phyloP scores from a whole-genome alignment of 2,797 vertebrate genomes.

The Betta splendens region DNA sequence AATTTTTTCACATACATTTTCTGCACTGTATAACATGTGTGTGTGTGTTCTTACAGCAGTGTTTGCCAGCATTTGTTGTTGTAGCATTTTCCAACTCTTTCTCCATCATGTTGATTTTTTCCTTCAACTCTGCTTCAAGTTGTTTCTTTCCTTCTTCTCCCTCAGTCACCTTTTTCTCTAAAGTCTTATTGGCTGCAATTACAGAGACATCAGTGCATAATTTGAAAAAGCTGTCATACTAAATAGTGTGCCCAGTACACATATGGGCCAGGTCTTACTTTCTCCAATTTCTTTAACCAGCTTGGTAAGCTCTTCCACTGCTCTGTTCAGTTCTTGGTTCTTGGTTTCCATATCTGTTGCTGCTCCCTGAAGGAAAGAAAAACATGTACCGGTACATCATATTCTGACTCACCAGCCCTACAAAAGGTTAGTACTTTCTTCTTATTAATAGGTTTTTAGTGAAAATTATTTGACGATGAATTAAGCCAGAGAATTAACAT shows the following conservation, averaged over 20 bases:
- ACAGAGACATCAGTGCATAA: constrained; percentile 10
- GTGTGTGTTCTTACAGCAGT: constrained; percentile 85
- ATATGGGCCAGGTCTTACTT: constrained; percentile 70
- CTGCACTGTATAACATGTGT: not conserved
- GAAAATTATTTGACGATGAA: too few species aligned
- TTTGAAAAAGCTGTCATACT: not conserved
- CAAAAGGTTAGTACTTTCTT: too few species aligned
- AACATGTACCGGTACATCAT: too few species aligned
- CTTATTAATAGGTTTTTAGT: too few species aligned
- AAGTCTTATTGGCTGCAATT: constrained; percentile 84
- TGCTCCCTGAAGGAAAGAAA: constrained; percentile 78
- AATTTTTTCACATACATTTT: not conserved
- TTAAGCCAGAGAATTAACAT: too few species aligned
- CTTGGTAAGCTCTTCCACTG: constrained; percentile 91
- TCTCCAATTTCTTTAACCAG: constrained; percentile 89
- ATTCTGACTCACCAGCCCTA: too few species aligned
- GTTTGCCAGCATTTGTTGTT: constrained; percentile 85
- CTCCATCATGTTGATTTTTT: constrained; percentile 89
- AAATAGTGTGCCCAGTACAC: not conserved
- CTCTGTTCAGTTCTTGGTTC: constrained; percentile 89
- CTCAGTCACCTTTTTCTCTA: constrained; percentile 86
- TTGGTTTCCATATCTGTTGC: constrained; percentile 90
- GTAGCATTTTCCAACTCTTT: constrained; percentile 92
- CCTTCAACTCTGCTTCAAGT: constrained; percentile 87
- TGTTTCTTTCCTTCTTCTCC: constrained; percentile 80